phyloP scores from a whole-genome alignment of 2,113 vertebrate species.

The Spilogale gracilis region DNA sequence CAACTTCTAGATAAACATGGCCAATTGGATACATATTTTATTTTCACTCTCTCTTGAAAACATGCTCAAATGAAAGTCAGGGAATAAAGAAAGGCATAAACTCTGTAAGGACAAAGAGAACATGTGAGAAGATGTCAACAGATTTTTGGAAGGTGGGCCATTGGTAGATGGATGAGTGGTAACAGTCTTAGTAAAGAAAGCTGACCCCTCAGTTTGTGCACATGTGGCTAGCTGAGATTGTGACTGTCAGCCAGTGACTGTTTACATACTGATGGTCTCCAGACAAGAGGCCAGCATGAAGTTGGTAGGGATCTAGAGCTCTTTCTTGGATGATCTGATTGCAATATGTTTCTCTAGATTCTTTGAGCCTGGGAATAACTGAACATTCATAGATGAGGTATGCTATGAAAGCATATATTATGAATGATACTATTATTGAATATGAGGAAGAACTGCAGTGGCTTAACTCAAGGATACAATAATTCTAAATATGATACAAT shows the following conservation, averaged over 20 bases:
- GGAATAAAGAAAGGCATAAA: conserved; percentile 22
- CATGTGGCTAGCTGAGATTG: background rate
- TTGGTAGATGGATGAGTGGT: background rate
- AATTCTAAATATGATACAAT: background rate
- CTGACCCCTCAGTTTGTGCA: background rate
- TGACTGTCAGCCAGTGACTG: background rate
- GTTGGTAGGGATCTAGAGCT: background rate
- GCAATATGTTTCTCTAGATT: background rate
- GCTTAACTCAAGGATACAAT: conserved; percentile 28
- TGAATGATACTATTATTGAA: background rate
- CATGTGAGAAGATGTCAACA: background rate
- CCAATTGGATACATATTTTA: background rate
- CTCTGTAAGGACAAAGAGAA: background rate
- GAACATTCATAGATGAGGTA: conserved; percentile 15
- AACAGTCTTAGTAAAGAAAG: conserved; percentile 21
- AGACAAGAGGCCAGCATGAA: background rate
- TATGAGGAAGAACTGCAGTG: conserved; percentile 38
- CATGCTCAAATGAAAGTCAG: conserved; percentile 1
- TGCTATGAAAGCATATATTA: background rate
- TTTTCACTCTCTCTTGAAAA: conserved; percentile 39
- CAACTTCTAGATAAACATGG: conserved; percentile 37
- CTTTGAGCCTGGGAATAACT: background rate
- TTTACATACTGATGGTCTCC: background rate
- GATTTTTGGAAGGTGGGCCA: background rate
- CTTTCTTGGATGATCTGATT: background rate